Conservation (phyloP, 2,113 vertebrate species). For the Numenius arquata region DNA sequence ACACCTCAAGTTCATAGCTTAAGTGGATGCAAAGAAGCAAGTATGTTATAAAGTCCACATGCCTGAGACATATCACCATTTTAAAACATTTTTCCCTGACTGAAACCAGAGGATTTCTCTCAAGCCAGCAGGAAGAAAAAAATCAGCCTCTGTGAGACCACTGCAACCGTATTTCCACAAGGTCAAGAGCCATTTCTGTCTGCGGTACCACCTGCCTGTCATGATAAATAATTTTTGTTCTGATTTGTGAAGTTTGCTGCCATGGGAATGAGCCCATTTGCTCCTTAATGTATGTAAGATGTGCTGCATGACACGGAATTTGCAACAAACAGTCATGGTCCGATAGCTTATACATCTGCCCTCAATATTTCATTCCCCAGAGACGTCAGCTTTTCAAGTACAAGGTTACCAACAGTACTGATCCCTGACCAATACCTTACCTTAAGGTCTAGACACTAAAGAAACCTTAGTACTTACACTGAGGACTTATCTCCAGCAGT, state of each 20-base stretch:
- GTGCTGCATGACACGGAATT: neutral
- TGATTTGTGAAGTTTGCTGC: constrained; percentile 55
- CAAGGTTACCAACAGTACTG: neutral
- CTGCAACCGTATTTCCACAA: neutral
- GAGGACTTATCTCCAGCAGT: neutral
- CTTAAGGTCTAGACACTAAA: neutral
- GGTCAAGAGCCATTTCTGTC: constrained; percentile 32
- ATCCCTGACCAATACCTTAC: neutral
- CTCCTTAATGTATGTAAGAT: constrained; percentile 48
- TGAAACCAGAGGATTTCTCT: neutral
- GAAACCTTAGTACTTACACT: neutral
- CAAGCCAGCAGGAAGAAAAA: neutral
- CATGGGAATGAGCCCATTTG: constrained; percentile 36
- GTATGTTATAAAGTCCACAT: neutral
- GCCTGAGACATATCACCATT: neutral
- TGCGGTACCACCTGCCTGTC: constrained; percentile 48
- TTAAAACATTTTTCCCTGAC: neutral
- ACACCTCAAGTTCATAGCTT: neutral
- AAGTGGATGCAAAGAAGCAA: neutral
- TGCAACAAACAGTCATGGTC: neutral
- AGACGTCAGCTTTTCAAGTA: neutral
- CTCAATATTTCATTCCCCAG: constrained; percentile 33
- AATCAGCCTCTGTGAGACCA: neutral
- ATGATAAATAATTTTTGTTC: constrained; percentile 25
- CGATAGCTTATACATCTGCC: neutral